These are phyloP conservation scores for Polypedilum pembai DNA, from an alignment of 1,140 invertebrate genomes.

Conservation along the genomic window DNA sequence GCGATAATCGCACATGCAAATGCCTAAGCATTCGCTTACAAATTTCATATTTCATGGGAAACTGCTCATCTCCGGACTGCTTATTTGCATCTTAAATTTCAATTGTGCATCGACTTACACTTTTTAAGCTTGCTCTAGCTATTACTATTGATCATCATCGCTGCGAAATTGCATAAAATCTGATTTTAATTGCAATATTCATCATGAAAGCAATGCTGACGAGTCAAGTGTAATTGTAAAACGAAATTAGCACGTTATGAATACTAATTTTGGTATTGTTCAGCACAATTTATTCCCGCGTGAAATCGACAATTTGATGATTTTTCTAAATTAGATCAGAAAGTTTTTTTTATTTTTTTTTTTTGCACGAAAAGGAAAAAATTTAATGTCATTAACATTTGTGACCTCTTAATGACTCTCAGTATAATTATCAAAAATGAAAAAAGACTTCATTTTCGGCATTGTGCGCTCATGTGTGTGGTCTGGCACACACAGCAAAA, in stretches of 20 bases:
- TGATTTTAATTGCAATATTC: too few species aligned
- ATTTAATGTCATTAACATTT: background rate
- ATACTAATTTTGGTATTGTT: background rate
- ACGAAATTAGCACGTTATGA: background rate
- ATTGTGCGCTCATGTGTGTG: background rate
- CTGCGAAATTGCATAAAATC: too few species aligned
- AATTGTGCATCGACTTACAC: conserved; percentile 1
- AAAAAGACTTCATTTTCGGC: background rate
- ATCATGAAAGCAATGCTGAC: too few species aligned
- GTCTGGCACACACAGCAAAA: background rate
- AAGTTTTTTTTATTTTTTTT: too few species aligned
- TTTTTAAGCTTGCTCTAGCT: too few species aligned
- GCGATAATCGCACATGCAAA: background rate
- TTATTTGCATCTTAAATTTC: conserved; percentile 14
- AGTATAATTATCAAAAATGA: background rate
- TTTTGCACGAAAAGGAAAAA: too few species aligned
- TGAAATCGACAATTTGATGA: background rate
- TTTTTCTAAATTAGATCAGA: too few species aligned
- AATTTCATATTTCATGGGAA: conserved; percentile 15
- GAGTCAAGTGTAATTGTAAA: background rate
- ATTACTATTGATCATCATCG: too few species aligned
- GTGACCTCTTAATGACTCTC: background rate
- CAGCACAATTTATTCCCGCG: background rate
- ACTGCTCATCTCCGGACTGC: background rate
- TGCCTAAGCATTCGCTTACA: conserved; percentile 16